Evolutionary conservation across 1,140 invertebrate species (phyloP).

Genomic region (Muscidifurax raptorellus): DNA sequence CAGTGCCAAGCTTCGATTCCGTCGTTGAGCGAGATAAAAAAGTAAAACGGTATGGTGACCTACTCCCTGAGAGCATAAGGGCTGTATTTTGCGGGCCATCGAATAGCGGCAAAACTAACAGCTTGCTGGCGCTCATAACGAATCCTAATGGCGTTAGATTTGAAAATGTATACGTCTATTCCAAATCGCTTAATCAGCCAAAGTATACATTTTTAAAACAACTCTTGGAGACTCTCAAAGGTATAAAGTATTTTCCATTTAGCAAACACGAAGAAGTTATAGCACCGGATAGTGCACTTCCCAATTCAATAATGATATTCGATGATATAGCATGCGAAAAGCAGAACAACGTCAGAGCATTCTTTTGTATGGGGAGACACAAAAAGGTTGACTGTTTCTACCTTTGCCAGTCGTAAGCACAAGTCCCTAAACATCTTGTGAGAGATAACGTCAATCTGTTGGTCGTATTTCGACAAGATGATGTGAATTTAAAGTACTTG

Average conservation of each 20-base stretch:
- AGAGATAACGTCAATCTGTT: too few species aligned
- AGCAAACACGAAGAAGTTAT: background rate
- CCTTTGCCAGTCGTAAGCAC: too few species aligned
- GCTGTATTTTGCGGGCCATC: slow-evolving; percentile 61
- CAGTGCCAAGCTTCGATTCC: too few species aligned
- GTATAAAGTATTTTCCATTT: background rate
- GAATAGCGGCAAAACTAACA: slow-evolving; percentile 66
- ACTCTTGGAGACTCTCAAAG: background rate
- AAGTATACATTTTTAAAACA: background rate
- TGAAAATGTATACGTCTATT: slow-evolving; percentile 61
- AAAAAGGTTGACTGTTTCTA: slow-evolving; percentile 45
- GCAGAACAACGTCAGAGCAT: background rate
- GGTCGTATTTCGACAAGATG: too few species aligned
- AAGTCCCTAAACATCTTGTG: too few species aligned
- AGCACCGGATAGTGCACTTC: too few species aligned
- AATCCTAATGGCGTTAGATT: slow-evolving; percentile 66
- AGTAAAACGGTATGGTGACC: slow-evolving; percentile 63
- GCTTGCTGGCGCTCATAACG: slow-evolving; percentile 62
- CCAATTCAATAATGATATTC: slow-evolving; percentile 54
- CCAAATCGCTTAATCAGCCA: background rate
- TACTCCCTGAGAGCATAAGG: slow-evolving; percentile 54
- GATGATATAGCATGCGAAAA: too few species aligned
- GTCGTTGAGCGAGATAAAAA: background rate
- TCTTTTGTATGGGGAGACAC: too few species aligned
- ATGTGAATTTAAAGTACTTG: too few species aligned